phyloP scores from a whole-genome alignment of 1,140 invertebrate genomes.

The Galleria mellonella region DNA sequence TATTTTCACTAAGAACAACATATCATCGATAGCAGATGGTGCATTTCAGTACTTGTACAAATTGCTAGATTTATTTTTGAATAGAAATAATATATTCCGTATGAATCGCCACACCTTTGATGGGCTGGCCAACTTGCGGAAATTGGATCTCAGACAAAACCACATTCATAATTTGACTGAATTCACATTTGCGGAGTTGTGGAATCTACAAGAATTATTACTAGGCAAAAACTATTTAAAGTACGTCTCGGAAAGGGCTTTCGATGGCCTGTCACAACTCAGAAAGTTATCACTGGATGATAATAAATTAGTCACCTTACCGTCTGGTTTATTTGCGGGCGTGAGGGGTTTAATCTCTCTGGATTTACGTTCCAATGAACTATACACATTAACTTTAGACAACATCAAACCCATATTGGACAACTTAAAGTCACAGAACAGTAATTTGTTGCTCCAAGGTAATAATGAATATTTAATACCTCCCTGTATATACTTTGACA shows the following conservation, averaged over 20 bases:
- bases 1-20: conserved; percentile 81
- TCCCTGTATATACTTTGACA: conserved; percentile 24
- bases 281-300: conserved; percentile 80
- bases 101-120: conserved; percentile 82
- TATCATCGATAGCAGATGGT: conserved; percentile 81
- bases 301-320: conserved; percentile 81
- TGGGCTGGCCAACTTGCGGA: conserved; percentile 78
- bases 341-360: conserved; percentile 79
- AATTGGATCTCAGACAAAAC: conserved; percentile 82
- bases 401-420: conserved; percentile 82
- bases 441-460: conserved; percentile 85
- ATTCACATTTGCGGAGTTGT: conserved; percentile 83
- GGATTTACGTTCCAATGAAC: conserved; percentile 82
- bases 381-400: conserved; percentile 83
- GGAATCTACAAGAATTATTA: conserved; percentile 80
- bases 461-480: conserved; percentile 71
- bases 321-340: conserved; percentile 78
- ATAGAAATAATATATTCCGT: conserved; percentile 80
- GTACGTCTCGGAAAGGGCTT: conserved; percentile 81
- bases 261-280: conserved; percentile 81
- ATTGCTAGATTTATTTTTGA: conserved; percentile 81
- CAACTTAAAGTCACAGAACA: conserved; percentile 82
- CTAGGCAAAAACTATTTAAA: conserved; percentile 81
- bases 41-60: conserved; percentile 80
- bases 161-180: conserved; percentile 82